Evolutionary conservation across 2,797 vertebrate species (phyloP).

Genomic region (Falco berigora): DNA sequence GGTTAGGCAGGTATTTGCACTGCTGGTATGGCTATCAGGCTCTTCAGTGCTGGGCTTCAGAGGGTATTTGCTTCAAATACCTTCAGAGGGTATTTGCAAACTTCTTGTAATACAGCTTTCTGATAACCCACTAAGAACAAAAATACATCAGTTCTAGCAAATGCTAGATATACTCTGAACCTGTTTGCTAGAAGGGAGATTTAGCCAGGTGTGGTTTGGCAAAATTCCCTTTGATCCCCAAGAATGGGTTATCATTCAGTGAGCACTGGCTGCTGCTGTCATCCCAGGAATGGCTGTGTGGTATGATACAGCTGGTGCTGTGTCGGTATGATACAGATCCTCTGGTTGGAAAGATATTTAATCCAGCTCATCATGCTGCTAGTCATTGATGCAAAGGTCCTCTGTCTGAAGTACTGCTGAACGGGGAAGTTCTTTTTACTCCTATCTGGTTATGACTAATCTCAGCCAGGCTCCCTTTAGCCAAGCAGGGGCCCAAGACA

Average conservation of each 20-base stretch:
- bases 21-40: neutral
- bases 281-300: neutral
- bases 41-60: neutral
- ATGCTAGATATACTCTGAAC: neutral
- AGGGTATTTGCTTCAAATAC: neutral
- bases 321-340: rapidly evolving
- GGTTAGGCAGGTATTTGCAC: neutral
- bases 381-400: neutral
- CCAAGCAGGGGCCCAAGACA: neutral
- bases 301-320: neutral
- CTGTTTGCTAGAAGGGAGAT: neutral
- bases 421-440: neutral
- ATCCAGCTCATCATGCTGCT: neutral
- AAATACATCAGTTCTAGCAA: neutral
- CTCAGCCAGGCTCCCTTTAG: neutral
- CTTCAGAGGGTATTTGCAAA: neutral
- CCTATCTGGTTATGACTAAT: neutral
- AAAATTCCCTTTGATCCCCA: neutral
- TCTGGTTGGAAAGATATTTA: neutral
- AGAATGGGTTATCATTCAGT: neutral
- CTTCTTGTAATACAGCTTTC: neutral
- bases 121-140: neutral
- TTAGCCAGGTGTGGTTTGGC: neutral
- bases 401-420: neutral
- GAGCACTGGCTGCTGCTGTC: rapidly evolving